Percentiles rank a stretch among this genome's conserved stretches.
Conservation (phyloP, 2,113 vertebrate species). For the Jacana jacana region DNA sequence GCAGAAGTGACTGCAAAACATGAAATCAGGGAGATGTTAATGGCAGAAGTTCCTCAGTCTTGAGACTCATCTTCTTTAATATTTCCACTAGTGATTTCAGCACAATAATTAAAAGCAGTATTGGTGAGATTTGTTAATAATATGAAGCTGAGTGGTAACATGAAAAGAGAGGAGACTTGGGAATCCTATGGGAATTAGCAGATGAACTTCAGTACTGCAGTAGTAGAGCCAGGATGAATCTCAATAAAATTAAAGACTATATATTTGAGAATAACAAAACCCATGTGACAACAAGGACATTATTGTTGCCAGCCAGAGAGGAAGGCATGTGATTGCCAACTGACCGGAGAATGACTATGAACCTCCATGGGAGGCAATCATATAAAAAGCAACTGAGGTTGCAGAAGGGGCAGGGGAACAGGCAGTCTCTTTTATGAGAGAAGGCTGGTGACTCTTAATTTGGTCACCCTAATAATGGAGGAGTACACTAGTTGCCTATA, state of each 20-base stretch:
- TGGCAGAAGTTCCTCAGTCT: not conserved
- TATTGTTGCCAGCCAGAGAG: not conserved
- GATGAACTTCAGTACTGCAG: not conserved
- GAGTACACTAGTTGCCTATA: not conserved
- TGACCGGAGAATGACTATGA: not conserved
- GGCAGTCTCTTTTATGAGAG: not conserved
- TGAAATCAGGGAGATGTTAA: not conserved
- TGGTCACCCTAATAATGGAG: not conserved
- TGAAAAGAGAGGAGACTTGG: not conserved
- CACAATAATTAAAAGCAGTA: not conserved
- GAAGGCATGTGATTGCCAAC: not conserved
- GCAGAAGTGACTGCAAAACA: not conserved
- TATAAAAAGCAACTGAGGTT: not conserved
- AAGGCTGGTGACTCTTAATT: not conserved
- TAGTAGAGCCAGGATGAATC: not conserved
- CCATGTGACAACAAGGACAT: not conserved
- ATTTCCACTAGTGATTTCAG: not conserved
- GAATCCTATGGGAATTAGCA: not conserved
- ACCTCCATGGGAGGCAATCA: not conserved
- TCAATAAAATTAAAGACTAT: not conserved
- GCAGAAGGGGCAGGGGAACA: not conserved
- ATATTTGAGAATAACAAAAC: not conserved
- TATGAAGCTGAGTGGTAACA: not conserved
- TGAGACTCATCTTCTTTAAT: not conserved
- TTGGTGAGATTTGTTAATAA: not conserved